Base-by-base conservation (phyloP, 1,140 invertebrate genomes). In the Eurosta solidaginis region DNA sequence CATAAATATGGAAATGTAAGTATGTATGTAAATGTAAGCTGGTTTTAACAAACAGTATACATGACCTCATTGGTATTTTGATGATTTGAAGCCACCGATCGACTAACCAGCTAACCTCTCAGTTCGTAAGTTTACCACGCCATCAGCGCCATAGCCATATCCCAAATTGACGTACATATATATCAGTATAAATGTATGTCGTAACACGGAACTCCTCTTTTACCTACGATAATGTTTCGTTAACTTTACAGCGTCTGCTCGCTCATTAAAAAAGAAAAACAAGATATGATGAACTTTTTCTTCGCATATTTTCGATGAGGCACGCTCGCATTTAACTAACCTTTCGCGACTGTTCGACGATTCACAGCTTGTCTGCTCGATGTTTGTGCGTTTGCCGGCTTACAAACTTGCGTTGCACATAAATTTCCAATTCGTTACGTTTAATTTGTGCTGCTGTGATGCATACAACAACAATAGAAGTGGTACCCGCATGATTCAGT, bases 351-450 rank as follows among this genome's bases (percentile, higher is more conserved):
- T 40, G 17, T 68, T 68, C 59, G 59, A 68, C 59, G 40, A 52
- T 52, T 2, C 49, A 22, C 49, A 52, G 33, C 59, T 68, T 68
- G 33, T 20, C 33, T 36, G 33, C 0, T 27, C 33, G 59, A 68
- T 42, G 36, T 68, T 36, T 17, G n/a, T 47, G 45, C 45, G 45
- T 47, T 47, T 14, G 7, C 45, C 1, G 12, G 12, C 14, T 14
- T 47, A 17, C n/a, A 4, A 17, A 9, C 29, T 40, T 52, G 25
- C 29, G 27, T 76, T 76, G 44, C 33, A 76, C 74, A 76, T 76
- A 76, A 76, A 76, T 76, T 76, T 40, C 22, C 74, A 76, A 76
- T 76, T 76, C 74, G 74, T 76, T 76, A 76, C 74, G 74, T 76
- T 76, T 76, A 76, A 49, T 76, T 76, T 47, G 47, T 76, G 44